Base-by-base conservation (phyloP, 2,888 invertebrate genomes). In the Amiota mariae region DNA sequence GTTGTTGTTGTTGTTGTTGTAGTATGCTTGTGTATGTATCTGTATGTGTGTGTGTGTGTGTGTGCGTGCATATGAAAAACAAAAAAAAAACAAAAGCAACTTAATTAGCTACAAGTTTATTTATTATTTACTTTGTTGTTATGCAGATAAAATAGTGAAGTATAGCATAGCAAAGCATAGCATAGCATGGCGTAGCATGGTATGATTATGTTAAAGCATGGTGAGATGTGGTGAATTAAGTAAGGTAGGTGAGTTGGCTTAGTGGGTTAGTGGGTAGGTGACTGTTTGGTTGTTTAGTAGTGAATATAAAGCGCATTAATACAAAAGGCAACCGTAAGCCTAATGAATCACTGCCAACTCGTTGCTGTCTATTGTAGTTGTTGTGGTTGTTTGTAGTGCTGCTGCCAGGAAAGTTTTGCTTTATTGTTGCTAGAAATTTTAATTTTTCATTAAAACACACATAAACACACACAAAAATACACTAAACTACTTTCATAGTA, bases 401-500 rank as follows among this genome's bases (percentile, higher is more conserved):
- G n/a, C 10, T 59, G n/a, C 59, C 36, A 36, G 36, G 36, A 6
- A 36, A 36, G 8, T 18, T 59, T 63, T 63, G n/a, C 12, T 54
- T 20, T 46, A 77, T 79, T 76, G 78, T 82, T 82, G 81, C 81
- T 82, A 77, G 80, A 85, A 83, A 83, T 83, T 83, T 83, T 83
- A 83, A 83, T 83, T 83, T 83, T 83, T 83, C 85, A 83, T 83
- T 85, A 82, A 81, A 77, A 84, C 80, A 80, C 83, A 83, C 80
- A 47, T 48, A 48, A n/a, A 67, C 51, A 51, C 20, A 67, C 51
- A 46, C 10, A 64, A 15, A 57, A 36, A 57, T 18, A 56, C n/a
- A 8, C 2, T 20, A 24, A 12, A 47, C 36, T 56, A 48, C 70
- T 47, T 11, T 8, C 49, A 66, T 15, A 59, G 18, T 18, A 10